phyloP scores from a whole-genome alignment of 2,888 invertebrate genomes.

The Psylliodes chrysocephalus region DNA sequence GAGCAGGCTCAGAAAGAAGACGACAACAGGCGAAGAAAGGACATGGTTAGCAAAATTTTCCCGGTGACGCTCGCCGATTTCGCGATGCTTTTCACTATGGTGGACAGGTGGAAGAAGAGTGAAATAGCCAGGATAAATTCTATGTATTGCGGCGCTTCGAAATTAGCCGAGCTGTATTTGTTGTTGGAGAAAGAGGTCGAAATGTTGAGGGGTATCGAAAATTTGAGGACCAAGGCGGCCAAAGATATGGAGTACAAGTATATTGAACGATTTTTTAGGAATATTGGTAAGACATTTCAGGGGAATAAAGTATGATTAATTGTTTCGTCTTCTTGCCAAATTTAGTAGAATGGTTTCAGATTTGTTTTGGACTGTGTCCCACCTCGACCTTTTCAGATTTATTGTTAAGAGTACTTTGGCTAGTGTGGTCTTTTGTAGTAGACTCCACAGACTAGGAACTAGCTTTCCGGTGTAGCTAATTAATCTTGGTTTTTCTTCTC shows the following conservation, averaged over 20 bases:
- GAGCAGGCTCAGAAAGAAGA: constrained; percentile 65
- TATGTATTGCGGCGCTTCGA: constrained; percentile 74
- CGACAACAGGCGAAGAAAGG: constrained; percentile 67
- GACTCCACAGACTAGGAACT: no score
- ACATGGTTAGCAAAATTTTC: constrained; percentile 74
- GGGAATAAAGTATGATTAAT: neutral
- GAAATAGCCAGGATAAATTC: constrained; percentile 73
- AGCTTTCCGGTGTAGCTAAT: no score
- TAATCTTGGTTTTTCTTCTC: no score
- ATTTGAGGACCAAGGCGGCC: constrained; percentile 71
- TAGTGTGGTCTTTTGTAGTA: no score
- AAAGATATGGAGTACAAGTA: constrained; percentile 71
- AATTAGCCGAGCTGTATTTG: constrained; percentile 76
- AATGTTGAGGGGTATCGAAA: constrained; percentile 75
- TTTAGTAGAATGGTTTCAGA: no score
- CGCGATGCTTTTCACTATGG: constrained; percentile 76
- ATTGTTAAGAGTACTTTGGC: no score
- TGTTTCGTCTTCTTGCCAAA: no score
- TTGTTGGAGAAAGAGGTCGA: constrained; percentile 80
- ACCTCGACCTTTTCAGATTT: no score
- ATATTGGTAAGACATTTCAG: constrained; percentile 65
- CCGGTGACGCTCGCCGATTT: constrained; percentile 79
- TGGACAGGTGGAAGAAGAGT: constrained; percentile 75
- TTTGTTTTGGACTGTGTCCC: no score
- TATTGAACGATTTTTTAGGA: constrained; percentile 72